These are phyloP conservation scores for Microchrysa polita DNA, from an alignment of 2,888 invertebrate genomes.

Conservation along the genomic window DNA sequence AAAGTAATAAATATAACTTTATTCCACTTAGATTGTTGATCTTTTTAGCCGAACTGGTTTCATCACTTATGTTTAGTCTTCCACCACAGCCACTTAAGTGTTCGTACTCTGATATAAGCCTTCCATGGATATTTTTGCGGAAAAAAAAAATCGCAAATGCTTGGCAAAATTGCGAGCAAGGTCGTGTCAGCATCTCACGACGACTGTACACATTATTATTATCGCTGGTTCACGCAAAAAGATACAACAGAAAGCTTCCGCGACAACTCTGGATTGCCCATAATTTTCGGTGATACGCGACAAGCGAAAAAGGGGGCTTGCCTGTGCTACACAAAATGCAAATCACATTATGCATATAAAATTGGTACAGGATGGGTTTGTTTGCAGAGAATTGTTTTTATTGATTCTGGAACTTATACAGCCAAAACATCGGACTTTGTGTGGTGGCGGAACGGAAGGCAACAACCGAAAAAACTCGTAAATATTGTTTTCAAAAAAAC, in stretches of 20 bases:
- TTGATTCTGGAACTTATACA: too few species aligned
- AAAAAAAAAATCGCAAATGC: neutral
- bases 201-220: neutral
- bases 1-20: too few species aligned
- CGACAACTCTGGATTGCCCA: neutral
- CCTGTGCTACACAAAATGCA: conserved; percentile 16
- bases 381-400: too few species aligned
- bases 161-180: conserved; percentile 1
- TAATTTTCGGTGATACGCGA: neutral
- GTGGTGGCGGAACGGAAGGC: too few species aligned
- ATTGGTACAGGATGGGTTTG: neutral
- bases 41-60: neutral
- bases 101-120: too few species aligned
- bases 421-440: too few species aligned
- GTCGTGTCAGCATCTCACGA: neutral
- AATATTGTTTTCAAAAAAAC: too few species aligned
- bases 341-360: neutral
- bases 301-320: neutral
- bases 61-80: too few species aligned
- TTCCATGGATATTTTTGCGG: neutral
- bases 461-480: too few species aligned
- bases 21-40: neutral
- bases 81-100: neutral
- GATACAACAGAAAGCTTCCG: neutral
- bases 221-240: neutral